Base-by-base conservation (phyloP, 2,888 invertebrate species). In the Idaea straminata region DNA sequence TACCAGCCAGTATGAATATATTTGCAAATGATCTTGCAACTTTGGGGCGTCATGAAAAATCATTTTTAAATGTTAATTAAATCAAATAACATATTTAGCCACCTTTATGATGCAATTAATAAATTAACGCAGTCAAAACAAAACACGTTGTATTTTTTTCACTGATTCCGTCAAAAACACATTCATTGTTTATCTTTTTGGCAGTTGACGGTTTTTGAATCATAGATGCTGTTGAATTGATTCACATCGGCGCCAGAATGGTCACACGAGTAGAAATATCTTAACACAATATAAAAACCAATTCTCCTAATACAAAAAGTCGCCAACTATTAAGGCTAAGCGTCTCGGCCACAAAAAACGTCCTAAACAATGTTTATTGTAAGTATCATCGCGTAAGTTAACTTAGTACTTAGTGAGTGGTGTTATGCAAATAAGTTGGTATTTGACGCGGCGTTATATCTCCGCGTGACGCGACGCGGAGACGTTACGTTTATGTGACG, bases 391-490 rank as follows among this genome's bases (percentile, higher is more conserved):
- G 62, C n/a, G 47, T 68, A 64, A 7, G 59, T 59, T 71, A 69
- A 75, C 78, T 25, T 25, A 25, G 25, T 25, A 80, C 78, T 79
- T 78, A 77, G 74, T 69, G 74, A 74, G 79, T 79, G 80, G 72
- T 76, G 68, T 77, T 75, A 81, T 80, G 81, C 77, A 80, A 78
- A 81, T 80, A 71, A 68, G 60, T 34, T 47, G 57, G 59, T 66
- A 62, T 57, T 62, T 35, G 63, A 61, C 65, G 62, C 62, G 64
- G 61, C 64, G 63, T 62, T 58, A 61, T 60, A 62, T 64, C 59
- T 61, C 64, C 38, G 69, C 25, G 25, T 25, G 25, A 5, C 47
- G 47, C 7, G 47, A 47, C 47, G 47, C 47, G 47, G 13, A 47
- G 47, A 13, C 47, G 47, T 47, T 47, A 47, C 47, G 10, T 47